phyloP scores from a whole-genome alignment of 2,888 invertebrate species.

The Troglohyphantes excavatus region DNA sequence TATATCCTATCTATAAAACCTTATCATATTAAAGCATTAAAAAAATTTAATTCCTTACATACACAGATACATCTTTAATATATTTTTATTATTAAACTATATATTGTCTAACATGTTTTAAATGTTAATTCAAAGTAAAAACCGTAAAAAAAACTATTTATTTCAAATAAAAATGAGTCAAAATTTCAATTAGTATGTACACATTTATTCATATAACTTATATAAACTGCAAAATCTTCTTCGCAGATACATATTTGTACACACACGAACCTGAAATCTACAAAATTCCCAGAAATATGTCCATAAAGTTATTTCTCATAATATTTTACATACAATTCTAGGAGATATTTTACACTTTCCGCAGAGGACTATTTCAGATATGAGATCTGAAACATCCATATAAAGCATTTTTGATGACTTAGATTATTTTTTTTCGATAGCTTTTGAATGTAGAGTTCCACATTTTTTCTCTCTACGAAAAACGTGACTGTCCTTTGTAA shows the following conservation, averaged over 20 bases:
- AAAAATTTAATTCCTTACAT: too few relatives aligned
- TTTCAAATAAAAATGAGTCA: not conserved
- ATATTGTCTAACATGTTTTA: too few relatives aligned
- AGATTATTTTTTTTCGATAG: constrained; percentile 49
- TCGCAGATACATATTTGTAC: constrained; percentile 64
- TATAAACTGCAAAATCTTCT: constrained; percentile 62
- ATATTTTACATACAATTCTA: constrained; percentile 27
- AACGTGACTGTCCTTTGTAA: not conserved
- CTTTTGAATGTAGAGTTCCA: not conserved
- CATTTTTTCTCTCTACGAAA: not conserved
- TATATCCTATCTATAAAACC: too few relatives aligned
- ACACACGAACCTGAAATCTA: constrained; percentile 70
- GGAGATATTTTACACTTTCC: constrained; percentile 25
- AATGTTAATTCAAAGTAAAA: too few relatives aligned
- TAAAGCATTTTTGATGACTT: constrained; percentile 65
- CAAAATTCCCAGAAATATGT: constrained; percentile 60
- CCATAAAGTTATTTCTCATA: constrained; percentile 20
- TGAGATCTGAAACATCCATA: constrained; percentile 58
- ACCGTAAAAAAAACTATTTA: too few relatives aligned
- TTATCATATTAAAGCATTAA: too few relatives aligned
- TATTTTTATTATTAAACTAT: too few relatives aligned
- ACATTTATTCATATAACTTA: constrained; percentile 73
- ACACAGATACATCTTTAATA: too few relatives aligned
- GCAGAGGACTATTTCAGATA: constrained; percentile 14
- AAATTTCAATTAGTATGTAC: constrained; percentile 52